Percentiles rank a stretch among this genome's conserved stretches.
Evolutionary conservation across 2,888 invertebrate species (phyloP).

Genomic region (Omphaloscelis lunosa): DNA sequence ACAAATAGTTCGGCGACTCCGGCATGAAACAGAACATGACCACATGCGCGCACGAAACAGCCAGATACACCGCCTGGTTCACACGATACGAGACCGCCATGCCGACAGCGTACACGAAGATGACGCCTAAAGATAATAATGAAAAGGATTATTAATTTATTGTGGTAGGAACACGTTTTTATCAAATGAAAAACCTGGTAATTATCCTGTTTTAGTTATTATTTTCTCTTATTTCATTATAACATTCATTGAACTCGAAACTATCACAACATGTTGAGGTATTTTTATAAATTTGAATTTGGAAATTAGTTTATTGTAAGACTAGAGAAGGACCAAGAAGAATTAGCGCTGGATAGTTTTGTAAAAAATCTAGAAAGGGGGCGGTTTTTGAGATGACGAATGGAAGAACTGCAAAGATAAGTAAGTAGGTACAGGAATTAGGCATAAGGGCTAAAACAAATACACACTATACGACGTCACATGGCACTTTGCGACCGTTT

Average conservation of each 20-base stretch:
- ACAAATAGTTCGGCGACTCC: conserved; percentile 82
- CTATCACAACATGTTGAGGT: neutral
- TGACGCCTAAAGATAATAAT: conserved; percentile 71
- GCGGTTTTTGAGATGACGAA: neutral
- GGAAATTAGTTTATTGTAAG: neutral
- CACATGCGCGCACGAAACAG: conserved; percentile 73
- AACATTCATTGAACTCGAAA: too few relatives aligned
- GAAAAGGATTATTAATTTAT: neutral
- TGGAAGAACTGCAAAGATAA: neutral
- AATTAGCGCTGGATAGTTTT: neutral
- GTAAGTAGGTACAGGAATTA: too few relatives aligned
- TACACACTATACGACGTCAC: too few relatives aligned
- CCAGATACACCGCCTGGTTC: conserved; percentile 78
- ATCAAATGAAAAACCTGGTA: neutral
- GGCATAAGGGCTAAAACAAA: too few relatives aligned
- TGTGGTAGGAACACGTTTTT: neutral
- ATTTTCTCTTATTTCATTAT: too few relatives aligned
- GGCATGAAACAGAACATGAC: conserved; percentile 81
- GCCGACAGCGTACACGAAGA: conserved; percentile 81
- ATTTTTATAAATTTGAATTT: neutral
- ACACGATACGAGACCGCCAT: conserved; percentile 74
- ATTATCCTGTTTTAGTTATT: too few relatives aligned
- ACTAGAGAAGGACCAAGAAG: neutral
- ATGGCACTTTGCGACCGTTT: too few relatives aligned
- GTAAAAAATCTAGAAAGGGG: neutral